Base-by-base conservation (phyloP, 2,888 invertebrate genomes). In the Drepana falcataria region DNA sequence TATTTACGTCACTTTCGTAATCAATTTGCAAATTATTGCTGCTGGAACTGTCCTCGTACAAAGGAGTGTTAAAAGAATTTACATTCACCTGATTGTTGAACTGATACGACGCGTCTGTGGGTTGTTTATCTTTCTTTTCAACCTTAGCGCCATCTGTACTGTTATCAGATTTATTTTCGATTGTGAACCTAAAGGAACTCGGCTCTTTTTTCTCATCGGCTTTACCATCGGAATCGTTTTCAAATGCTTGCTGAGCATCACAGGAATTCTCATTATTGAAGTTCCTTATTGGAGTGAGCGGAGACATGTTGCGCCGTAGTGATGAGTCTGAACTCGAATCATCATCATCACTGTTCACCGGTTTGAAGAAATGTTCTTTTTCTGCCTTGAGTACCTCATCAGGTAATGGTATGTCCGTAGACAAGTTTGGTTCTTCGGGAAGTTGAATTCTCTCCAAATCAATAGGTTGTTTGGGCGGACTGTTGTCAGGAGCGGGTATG, bases 191-290 rank as follows among this genome's bases (percentile, higher is more conserved):
- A 55, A 91, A 90, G 0, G 83, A 69, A 64, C 77, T 88, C 1
- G 86, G 85, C 60, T 84, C 84, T 69, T 82, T 82, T 53, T 75
- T 82, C 2, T 79, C 83, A 48, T 79, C 77, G 52, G 59, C 71
- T 69, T 81, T 85, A 48, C 71, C 73, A 47, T 70, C 70, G 7
- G 79, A 75, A 60, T 83, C 80, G 59, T 85, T 81, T 59, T 91
- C 90, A 54, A 89, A 91, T 1, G 81, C 90, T 68, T 89, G 91
- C 61, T 90, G 90, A 2, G 91, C 91, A 52, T 91, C 91, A 64
- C 82, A 89, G 0, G 91, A 91, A 55, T 91, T 90, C 63, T 91
- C 91, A 62, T 89, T 89, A 59, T 87, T 86, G 47, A 82, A 91
- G 68, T 88, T 90, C 53, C 90, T 79, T 47, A 91, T 87, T 5